These are phyloP conservation scores for Iselma pallidipennis DNA, from an alignment of 2,888 invertebrate genomes.

Conservation along the genomic window DNA sequence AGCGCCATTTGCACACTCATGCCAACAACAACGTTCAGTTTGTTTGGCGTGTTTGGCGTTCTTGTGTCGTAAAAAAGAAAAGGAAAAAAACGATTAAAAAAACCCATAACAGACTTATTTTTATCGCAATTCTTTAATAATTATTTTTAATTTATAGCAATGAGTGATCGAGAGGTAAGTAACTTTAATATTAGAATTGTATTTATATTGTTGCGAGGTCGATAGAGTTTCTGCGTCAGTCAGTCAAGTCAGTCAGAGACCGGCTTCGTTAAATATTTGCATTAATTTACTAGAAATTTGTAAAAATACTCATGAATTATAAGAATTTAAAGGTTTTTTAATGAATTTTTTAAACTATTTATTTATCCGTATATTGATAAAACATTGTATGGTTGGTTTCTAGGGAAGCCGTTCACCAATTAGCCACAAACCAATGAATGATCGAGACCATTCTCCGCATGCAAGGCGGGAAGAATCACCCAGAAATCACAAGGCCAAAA, in stretches of 20 bases:
- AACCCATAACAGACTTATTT: not conserved
- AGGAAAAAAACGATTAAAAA: not conserved
- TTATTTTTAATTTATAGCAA: slow-evolving; percentile 28
- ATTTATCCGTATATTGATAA: too few relatives aligned
- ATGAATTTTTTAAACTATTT: too few relatives aligned
- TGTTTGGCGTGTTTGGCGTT: not conserved
- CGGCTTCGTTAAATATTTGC: not conserved
- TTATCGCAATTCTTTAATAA: not conserved
- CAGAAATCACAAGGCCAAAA: slow-evolving; percentile 52
- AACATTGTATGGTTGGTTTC: slow-evolving; percentile 29
- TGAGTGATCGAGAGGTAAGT: slow-evolving; percentile 50
- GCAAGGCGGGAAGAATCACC: slow-evolving; percentile 53
- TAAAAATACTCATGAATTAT: not conserved
- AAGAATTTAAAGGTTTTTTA: not conserved
- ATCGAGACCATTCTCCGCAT: slow-evolving; percentile 51
- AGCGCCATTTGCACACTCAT: slow-evolving; percentile 6
- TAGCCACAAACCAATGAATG: slow-evolving; percentile 47
- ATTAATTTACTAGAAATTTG: not conserved
- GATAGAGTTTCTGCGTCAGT: slow-evolving; percentile 9
- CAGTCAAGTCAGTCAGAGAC: too few relatives aligned
- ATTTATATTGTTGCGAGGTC: too few relatives aligned
- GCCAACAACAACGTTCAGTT: not conserved
- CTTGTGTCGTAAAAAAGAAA: not conserved
- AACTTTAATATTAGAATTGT: too few relatives aligned
- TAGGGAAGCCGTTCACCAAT: slow-evolving; percentile 50